Percentiles rank a stretch among this genome's conserved stretches.
These are phyloP conservation scores for Lycorma delicatula DNA, from an alignment of 1,140 invertebrate species.

Conservation along the genomic window DNA sequence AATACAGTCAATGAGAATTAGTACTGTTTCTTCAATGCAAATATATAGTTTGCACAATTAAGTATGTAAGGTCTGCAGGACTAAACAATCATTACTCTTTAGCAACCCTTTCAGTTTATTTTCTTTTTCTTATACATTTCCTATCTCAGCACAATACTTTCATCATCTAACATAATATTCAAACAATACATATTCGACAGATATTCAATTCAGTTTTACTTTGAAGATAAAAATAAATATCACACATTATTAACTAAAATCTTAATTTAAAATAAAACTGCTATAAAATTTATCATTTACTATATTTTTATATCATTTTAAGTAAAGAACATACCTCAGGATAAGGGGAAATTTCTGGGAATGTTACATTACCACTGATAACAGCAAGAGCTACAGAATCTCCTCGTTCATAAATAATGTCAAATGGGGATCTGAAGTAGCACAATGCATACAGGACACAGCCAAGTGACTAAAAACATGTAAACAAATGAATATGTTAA, in stretches of 20 bases:
- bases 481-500: not conserved
- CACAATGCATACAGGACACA: conserved; percentile 79
- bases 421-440: conserved; percentile 79
- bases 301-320: conserved; percentile 6
- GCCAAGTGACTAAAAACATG: conserved; percentile 61
- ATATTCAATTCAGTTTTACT: not conserved
- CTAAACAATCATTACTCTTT: no score
- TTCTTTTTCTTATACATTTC: no score
- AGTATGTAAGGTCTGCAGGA: no score
- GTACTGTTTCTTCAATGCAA: no score
- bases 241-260: no score
- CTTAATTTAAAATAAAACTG: not conserved
- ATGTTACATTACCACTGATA: conserved; percentile 63
- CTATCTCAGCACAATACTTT: no score
- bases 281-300: not conserved
- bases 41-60: no score
- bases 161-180: no score
- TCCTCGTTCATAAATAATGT: conserved; percentile 73
- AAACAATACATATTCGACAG: no score
- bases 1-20: no score
- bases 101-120: no score
- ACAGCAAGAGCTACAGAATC: conserved; percentile 81
- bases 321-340: conserved; percentile 50
- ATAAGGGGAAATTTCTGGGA: conserved; percentile 61
- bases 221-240: not conserved